Base-by-base conservation (phyloP, 2,113 vertebrate species). In the Sus scrofa region DNA sequence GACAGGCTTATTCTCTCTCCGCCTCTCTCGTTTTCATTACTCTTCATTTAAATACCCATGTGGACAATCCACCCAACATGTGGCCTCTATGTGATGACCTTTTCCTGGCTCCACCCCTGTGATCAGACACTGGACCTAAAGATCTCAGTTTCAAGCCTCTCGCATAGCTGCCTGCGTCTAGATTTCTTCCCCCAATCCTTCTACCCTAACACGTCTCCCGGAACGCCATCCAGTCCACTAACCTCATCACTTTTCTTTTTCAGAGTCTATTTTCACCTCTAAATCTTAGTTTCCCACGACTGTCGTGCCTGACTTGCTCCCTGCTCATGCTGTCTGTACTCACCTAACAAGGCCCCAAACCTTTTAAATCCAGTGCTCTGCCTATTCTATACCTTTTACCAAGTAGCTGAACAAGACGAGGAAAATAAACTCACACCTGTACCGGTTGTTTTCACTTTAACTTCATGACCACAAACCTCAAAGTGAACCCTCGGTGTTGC, bases 381-480 rank as follows among this genome's bases (percentile, higher is more conserved):
- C 60, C 24, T 79, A 60, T 11, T 81, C 62, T 56, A n/a, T n/a
- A 87, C 37, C 18, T 22, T 85, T 75, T 26, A 94, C 34, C 54
- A 71, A 81, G 75, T 50, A 92, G 63, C 70, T 75, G 30, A 89
- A 24, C 50, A 92, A 86, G 75, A 86, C 63, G 22, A 26, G 22
- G 32, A 79, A 60, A 71, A 65, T 82, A 88, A 30, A 70, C n/a
- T n/a, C n/a, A 74, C 60, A 77, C 30, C 19, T 6, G 19, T 54
- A 6, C 26, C 44, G 5, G 32, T 39, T 94, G 75, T 92, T 97
- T 96, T 94, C 88, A 94, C 86, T 90, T 83, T 87, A 84, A 95
- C 79, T 87, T 91, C 75, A 85, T 63, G 93, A 96, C 96, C 95
- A 93, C 91, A 92, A 85, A 95, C 89, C 50, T 96, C 95, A 92